Conservation (phyloP, 2,888 invertebrate genomes). For the Carcina quercana region DNA sequence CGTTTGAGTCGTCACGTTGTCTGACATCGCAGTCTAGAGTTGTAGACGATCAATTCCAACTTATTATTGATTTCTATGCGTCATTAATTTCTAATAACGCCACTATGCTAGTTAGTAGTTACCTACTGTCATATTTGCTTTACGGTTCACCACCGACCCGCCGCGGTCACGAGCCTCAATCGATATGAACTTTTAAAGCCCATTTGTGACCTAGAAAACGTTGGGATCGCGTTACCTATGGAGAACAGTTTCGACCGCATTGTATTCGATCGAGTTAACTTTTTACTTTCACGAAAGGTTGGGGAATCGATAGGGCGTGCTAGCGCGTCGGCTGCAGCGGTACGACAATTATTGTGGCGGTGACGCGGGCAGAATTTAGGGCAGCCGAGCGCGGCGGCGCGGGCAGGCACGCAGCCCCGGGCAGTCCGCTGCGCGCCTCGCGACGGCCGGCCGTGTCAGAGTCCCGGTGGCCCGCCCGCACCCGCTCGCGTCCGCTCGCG, state of each 20-base stretch:
- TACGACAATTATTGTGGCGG: slow-evolving; percentile 63
- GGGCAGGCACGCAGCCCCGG: slow-evolving; percentile 23
- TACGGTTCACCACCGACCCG: no score
- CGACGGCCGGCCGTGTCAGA: slow-evolving; percentile 34
- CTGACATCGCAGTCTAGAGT: no score
- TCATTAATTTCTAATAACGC: no score
- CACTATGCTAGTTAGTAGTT: no score
- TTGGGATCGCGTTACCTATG: slow-evolving; percentile 45
- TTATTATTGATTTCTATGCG: no score
- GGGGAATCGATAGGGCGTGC: slow-evolving; percentile 59
- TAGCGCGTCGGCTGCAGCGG: slow-evolving; percentile 57
- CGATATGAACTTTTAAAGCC: slow-evolving; percentile 47
- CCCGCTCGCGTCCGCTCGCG: slow-evolving; percentile 35
- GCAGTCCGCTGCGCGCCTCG: slow-evolving; percentile 21
- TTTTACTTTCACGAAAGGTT: slow-evolving; percentile 62
- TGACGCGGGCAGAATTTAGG: slow-evolving; percentile 57
- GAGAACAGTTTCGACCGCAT: slow-evolving; percentile 53
- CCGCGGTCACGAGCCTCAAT: no score
- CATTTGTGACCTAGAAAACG: slow-evolving; percentile 58
- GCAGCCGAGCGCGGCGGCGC: slow-evolving; percentile 27
- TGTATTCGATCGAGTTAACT: slow-evolving; percentile 64
- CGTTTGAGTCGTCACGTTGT: no score
- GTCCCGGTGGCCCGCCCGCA: slow-evolving; percentile 49
- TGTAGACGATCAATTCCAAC: no score
- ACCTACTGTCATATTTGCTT: no score